phyloP scores from a whole-genome alignment of 2,113 vertebrate species.

The Eptatretus burgeri region DNA sequence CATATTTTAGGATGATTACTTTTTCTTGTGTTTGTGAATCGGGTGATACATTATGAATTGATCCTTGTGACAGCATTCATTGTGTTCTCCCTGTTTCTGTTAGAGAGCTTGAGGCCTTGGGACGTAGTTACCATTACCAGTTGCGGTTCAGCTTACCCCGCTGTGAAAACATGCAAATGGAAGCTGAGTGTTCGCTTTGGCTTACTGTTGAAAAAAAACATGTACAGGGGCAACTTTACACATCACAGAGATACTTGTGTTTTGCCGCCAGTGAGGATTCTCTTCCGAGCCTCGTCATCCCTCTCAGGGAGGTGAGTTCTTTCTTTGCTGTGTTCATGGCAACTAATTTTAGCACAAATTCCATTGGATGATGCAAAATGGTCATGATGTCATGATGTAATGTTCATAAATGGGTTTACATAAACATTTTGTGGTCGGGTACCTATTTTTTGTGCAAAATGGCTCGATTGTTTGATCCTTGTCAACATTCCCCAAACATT shows the following conservation, averaged over 20 bases:
- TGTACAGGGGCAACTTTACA: slow-evolving; percentile 39
- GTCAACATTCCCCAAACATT: too few relatives aligned
- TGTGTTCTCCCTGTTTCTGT: slow-evolving; percentile 8
- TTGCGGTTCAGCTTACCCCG: slow-evolving; percentile 60
- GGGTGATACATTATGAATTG: too few relatives aligned
- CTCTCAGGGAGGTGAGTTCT: slow-evolving; percentile 44
- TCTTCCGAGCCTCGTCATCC: slow-evolving; percentile 41
- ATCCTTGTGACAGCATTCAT: background rate
- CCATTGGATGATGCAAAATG: too few relatives aligned
- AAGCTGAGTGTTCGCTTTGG: slow-evolving; percentile 50
- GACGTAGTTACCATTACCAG: slow-evolving; percentile 49
- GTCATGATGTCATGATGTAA: too few relatives aligned
- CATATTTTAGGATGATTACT: too few relatives aligned
- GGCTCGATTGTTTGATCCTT: too few relatives aligned
- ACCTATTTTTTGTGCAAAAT: too few relatives aligned
- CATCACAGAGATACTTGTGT: slow-evolving; percentile 54
- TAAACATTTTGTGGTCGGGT: too few relatives aligned
- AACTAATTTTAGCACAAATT: too few relatives aligned
- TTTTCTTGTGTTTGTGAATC: too few relatives aligned
- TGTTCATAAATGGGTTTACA: too few relatives aligned
- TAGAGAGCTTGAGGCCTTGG: slow-evolving; percentile 63
- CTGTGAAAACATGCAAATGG: slow-evolving; percentile 30
- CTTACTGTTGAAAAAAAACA: slow-evolving; percentile 67
- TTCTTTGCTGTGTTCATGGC: background rate
- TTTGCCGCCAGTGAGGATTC: slow-evolving; percentile 62